Evolutionary conservation across 2,113 vertebrate species (phyloP).

Genomic region (Rhabdornis inornatus): DNA sequence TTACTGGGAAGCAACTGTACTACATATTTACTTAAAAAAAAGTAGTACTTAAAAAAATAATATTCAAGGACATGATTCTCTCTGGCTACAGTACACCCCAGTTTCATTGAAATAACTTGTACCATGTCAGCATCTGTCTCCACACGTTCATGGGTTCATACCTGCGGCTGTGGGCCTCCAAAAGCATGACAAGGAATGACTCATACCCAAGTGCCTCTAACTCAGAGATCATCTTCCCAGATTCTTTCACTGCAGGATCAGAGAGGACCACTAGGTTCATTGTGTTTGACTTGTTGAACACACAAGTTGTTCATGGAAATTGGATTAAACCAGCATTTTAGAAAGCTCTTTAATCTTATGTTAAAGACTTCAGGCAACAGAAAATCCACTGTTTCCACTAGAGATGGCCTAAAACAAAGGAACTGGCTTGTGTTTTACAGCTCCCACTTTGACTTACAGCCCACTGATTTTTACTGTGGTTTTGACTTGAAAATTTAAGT

Average conservation of each 20-base stretch:
- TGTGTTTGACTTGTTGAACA: slow-evolving; percentile 56
- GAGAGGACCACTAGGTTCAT: neutral
- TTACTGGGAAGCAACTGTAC: neutral
- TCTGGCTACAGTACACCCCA: neutral
- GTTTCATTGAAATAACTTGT: neutral
- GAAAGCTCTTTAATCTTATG: slow-evolving; percentile 46
- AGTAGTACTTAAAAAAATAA: neutral
- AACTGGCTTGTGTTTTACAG: neutral
- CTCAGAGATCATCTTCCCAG: neutral
- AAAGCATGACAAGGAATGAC: neutral
- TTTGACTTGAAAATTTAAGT: neutral
- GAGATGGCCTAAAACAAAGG: neutral
- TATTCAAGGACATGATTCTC: neutral
- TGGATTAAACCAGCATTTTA: slow-evolving; percentile 55
- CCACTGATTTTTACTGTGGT: neutral
- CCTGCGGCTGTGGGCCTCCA: neutral
- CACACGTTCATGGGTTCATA: neutral
- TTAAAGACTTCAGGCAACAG: slow-evolving; percentile 5
- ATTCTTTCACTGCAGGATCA: neutral
- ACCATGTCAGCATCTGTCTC: neutral
- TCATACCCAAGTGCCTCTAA: neutral
- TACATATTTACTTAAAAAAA: neutral
- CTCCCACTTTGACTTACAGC: neutral
- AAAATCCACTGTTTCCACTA: neutral
- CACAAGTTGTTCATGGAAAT: slow-evolving; percentile 48